Evolutionary conservation across 1,140 invertebrate genomes (phyloP).

Genomic region (Danaus melanippus): DNA sequence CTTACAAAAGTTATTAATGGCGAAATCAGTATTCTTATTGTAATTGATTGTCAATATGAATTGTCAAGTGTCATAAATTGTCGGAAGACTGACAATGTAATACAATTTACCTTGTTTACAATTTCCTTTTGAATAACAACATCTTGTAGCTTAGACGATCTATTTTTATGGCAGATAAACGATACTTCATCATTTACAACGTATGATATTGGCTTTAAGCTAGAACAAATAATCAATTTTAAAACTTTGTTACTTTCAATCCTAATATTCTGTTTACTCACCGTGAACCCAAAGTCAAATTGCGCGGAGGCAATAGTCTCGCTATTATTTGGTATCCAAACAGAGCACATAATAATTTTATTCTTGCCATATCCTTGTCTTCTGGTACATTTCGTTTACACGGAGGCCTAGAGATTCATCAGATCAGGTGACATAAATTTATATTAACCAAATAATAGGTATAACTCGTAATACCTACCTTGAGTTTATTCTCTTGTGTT

Average conservation of each 20-base stretch:
- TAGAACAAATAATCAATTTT: no score
- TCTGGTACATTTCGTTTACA: not conserved
- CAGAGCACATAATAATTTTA: conserved; percentile 26
- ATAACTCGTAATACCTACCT: conserved; percentile 1
- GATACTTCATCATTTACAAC: conserved; percentile 31
- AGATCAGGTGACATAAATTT: no score
- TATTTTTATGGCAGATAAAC: conserved; percentile 15
- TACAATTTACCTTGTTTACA: conserved; percentile 30
- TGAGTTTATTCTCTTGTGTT: conserved; percentile 3
- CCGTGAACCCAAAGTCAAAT: conserved; percentile 32
- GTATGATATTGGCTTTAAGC: conserved; percentile 27
- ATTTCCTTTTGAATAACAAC: conserved; percentile 29
- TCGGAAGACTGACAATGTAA: conserved; percentile 4
- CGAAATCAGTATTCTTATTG: no score
- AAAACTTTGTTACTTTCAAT: no score
- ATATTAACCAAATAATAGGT: no score
- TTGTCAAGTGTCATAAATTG: no score
- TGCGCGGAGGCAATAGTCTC: conserved; percentile 27
- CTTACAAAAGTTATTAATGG: no score
- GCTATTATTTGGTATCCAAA: conserved; percentile 39
- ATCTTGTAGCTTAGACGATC: conserved; percentile 12
- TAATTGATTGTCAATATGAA: no score
- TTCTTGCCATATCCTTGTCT: not conserved
- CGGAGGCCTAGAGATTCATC: no score
- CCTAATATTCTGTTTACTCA: conserved; percentile 19